Evolutionary conservation across 2,797 vertebrate genomes (phyloP).

Genomic region (Peromyscus aztecus): DNA sequence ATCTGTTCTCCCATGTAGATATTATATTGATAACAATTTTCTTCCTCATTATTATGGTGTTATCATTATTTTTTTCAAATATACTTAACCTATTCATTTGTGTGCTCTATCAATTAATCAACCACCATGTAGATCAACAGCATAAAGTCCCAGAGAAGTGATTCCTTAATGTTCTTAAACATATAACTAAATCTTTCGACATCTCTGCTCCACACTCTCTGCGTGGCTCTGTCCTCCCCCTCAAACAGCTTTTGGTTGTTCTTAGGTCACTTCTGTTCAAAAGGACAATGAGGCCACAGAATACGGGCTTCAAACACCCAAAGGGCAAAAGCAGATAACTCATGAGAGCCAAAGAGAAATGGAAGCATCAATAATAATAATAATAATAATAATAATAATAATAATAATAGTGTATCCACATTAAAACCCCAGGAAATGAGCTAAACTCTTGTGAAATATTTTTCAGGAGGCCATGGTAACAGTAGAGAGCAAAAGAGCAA

Average conservation of each 20-base stretch:
- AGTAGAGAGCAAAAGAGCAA: neutral
- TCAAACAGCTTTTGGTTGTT: neutral
- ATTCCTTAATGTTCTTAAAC: conserved; percentile 17
- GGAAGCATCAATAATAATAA: neutral
- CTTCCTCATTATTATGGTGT: neutral
- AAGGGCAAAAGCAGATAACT: conserved; percentile 51
- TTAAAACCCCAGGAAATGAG: conserved; percentile 25
- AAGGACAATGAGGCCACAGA: neutral
- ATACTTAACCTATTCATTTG: neutral
- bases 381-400: neutral
- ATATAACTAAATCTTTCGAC: neutral
- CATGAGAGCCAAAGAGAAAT: neutral
- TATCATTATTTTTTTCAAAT: conserved; percentile 14
- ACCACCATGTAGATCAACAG: neutral
- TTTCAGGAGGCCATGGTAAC: neutral
- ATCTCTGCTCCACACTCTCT: neutral
- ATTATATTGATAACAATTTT: neutral
- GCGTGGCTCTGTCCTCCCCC: neutral
- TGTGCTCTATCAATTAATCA: neutral
- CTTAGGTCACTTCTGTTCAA: neutral
- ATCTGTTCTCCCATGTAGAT: neutral
- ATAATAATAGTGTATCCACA: neutral
- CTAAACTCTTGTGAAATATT: neutral
- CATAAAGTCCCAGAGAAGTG: neutral
- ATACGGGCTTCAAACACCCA: neutral